Conservation (phyloP, 1,140 invertebrate species). For the Sarcophaga bullata region DNA sequence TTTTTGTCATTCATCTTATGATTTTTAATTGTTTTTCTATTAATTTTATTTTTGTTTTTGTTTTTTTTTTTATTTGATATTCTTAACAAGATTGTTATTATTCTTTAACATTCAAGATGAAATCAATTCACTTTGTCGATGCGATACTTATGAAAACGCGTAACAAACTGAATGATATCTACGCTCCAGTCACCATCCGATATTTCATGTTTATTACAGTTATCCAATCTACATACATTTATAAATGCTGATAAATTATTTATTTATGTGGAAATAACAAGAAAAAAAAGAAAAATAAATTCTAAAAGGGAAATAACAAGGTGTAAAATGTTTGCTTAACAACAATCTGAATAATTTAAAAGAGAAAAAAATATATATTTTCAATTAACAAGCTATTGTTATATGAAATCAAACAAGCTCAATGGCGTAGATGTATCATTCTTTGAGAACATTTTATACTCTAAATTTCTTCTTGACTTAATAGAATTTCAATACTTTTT, state of each 20-base stretch:
- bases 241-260: background rate
- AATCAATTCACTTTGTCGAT: background rate
- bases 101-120: background rate
- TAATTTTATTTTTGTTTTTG: background rate
- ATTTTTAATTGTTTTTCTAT: background rate
- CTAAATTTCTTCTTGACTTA: no score
- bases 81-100: background rate
- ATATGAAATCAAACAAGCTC: background rate
- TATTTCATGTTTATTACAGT: no score
- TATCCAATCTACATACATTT: background rate
- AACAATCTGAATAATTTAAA: background rate
- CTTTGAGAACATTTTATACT: no score
- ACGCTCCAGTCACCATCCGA: no score
- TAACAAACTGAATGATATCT: background rate
- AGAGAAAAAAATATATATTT: background rate
- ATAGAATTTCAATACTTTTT: no score
- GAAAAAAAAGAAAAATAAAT: background rate
- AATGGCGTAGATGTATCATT: no score
- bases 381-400: constrained; percentile 1
- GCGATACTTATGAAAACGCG: constrained; percentile 5
- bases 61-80: background rate
- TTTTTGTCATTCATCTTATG: background rate
- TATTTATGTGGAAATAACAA: background rate
- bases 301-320: background rate
- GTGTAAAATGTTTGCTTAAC: background rate